phyloP scores from a whole-genome alignment of 2,888 invertebrate species.

The Dicranocentrus wangi region DNA sequence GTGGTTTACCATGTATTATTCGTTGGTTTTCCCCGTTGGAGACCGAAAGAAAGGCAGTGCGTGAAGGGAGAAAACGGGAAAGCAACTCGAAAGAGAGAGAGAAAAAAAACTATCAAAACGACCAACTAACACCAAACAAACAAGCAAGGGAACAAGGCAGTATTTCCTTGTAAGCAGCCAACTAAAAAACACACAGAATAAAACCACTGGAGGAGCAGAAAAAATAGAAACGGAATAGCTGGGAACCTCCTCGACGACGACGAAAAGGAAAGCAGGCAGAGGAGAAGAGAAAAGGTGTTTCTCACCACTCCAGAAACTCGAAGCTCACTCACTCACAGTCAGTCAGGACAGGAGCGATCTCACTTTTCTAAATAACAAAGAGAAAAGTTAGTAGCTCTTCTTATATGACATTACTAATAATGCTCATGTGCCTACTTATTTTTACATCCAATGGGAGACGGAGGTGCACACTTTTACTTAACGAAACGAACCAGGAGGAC shows the following conservation, averaged over 20 bases:
- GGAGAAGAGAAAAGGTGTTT: slow-evolving; percentile 42
- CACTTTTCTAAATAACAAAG: slow-evolving; percentile 3
- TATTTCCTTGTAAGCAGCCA: slow-evolving; percentile 11
- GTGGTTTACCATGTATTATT: slow-evolving; percentile 20
- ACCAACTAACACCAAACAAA: slow-evolving; percentile 15
- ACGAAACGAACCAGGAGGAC: no score
- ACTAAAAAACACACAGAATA: slow-evolving; percentile 26
- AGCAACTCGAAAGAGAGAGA: neutral
- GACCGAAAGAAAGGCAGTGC: neutral
- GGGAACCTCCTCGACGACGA: slow-evolving; percentile 1
- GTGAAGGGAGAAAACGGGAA: neutral
- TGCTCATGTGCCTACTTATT: neutral
- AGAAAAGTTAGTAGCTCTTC: neutral
- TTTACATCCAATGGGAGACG: neutral
- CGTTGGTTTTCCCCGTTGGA: neutral
- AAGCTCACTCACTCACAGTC: no score
- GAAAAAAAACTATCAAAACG: slow-evolving; percentile 1
- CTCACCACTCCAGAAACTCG: slow-evolving; percentile 47
- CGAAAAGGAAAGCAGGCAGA: slow-evolving; percentile 21
- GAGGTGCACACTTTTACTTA: neutral
- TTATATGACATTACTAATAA: slow-evolving; percentile 20
- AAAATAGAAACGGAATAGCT: slow-evolving; percentile 6
- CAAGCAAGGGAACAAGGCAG: neutral
- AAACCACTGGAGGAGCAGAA: slow-evolving; percentile 45
- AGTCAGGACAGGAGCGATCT: no score